A percentile compares a stretch with the other conserved stretches of the same genome.
These are phyloP conservation scores for Origma solitaria DNA, from an alignment of 2,113 vertebrate genomes.

Conservation along the genomic window DNA sequence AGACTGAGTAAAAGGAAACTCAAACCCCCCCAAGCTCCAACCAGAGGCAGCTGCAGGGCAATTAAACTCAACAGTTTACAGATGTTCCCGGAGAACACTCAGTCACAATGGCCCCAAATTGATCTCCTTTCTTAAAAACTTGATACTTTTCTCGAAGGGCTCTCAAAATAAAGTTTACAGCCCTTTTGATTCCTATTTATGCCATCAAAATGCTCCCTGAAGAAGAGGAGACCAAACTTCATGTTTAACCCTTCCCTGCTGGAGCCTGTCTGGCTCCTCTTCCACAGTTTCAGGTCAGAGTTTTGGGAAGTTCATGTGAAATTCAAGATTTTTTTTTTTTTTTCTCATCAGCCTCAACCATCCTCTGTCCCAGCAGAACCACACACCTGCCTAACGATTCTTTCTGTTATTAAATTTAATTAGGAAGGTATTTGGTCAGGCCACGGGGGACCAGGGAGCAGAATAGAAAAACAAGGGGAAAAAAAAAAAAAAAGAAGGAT, in stretches of 20 bases:
- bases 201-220: not conserved
- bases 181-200: not conserved
- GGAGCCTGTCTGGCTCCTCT: not conserved
- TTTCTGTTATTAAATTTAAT: slow-evolving; percentile 57
- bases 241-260: not conserved
- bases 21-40: not conserved
- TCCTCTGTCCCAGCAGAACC: not conserved
- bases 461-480: not conserved
- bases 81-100: slow-evolving; percentile 44
- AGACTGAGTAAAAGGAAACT: not conserved
- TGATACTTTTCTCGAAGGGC: not conserved
- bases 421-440: slow-evolving; percentile 22
- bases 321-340: not conserved
- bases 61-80: slow-evolving; percentile 45
- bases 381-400: not conserved
- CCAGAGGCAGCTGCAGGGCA: slow-evolving; percentile 40
- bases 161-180: not conserved
- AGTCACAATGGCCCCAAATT: slow-evolving; percentile 9
- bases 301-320: not conserved
- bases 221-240: not conserved
- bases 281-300: not conserved
- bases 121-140: slow-evolving; percentile 17
- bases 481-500: not conserved
- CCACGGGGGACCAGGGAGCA: not conserved
- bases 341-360: not conserved